Base-by-base conservation (phyloP, 2,113 vertebrate genomes). In the Anser cygnoides region DNA sequence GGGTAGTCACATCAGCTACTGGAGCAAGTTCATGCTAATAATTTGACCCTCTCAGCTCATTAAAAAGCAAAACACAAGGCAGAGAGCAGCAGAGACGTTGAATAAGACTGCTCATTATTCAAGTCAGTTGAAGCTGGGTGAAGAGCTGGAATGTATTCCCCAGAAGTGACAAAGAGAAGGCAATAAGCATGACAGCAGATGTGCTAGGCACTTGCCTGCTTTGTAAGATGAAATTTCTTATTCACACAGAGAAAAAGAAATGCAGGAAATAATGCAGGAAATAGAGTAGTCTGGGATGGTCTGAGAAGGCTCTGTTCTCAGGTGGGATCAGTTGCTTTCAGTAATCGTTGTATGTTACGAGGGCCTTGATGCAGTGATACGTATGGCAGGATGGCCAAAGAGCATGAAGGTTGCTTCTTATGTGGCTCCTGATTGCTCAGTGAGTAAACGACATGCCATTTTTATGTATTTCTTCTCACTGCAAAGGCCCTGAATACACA, bases 41-140 rank as follows among this genome's bases (percentile, higher is more conserved):
- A 61, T 91, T 65, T 91, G 87, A 80, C 49, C 58, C 81, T 79
- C 93, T 92, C 70, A 26, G 39, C 77, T 91, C 78, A 50, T 82
- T 80, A 91, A 70, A 59, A 87, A 92, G 71, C 5, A 26, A 85
- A 87, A 82, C 11, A 19, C 12, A 44, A 89, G 58, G 62, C 54
- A 82, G 70, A 66, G 84, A 82, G 41, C 10, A 79, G 77, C 39
- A 2, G 3, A 73, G 28, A n/a, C 37, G 16, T 52, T 92, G 39
- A 85, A 58, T 76, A 62, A 85, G 28, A 20, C 35, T 62, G 44
- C 89, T 95, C 59, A 52, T 85, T 92, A 93, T 44, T 91, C 44
- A 85, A 79, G 67, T 83, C 66, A 76, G 33, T 50, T 79, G 37
- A 79, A 79, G 67, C 1, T 1, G 26, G 5, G 18, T 37, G 58